Evolutionary conservation across 2,113 vertebrate genomes (phyloP), one percentile per base, ranked within the genome.

Genomic region (Neotragus pygmaeus): DNA sequence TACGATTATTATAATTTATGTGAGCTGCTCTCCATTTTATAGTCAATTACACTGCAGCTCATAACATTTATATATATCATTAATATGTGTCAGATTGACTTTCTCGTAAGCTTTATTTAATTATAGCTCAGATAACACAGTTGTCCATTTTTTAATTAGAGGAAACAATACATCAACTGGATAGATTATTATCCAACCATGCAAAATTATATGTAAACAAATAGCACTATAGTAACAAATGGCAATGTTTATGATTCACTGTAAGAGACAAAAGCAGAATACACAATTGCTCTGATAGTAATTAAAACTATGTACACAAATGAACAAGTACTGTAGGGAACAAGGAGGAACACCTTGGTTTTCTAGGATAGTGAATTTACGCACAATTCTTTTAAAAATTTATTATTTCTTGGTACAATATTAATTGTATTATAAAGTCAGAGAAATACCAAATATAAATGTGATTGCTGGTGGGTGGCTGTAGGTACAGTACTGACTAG

Each of bases 11-110:
- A 88, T 95, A 92, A 90, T 97, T 96, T 90, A 78, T 70, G 23
- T 64, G 47, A 77, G 53, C 53, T 77, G 17, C n/a, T 90, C 9
- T 95, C 47, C 47, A 58, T 81, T 97, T 96, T 95, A 97, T 90
- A 88, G 81, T 58, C 93, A 96, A 96, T 95, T 98, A 88, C 64
- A 49, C 87, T 80, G n/a, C 33, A 90, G 87, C 58, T 96, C 90
- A 64, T 91, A 86, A 91, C 86, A 95, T 93, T 96, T 96, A 93
- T 85, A 43, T 88, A 33, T 55, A 73, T 88, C 43, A 95, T 93
- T 97, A 97, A 91, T 90, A 96, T 85, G 33, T 94, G 84, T 75
- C 70, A 97, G 73, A 89, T 47, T 91, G 51, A 75, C 89, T 78
- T 81, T 95, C 87, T 86, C 58, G 7, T 93, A 55, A 83, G 36